phyloP scores from a whole-genome alignment of 2,888 invertebrate genomes.

The Tethea ocularis region DNA sequence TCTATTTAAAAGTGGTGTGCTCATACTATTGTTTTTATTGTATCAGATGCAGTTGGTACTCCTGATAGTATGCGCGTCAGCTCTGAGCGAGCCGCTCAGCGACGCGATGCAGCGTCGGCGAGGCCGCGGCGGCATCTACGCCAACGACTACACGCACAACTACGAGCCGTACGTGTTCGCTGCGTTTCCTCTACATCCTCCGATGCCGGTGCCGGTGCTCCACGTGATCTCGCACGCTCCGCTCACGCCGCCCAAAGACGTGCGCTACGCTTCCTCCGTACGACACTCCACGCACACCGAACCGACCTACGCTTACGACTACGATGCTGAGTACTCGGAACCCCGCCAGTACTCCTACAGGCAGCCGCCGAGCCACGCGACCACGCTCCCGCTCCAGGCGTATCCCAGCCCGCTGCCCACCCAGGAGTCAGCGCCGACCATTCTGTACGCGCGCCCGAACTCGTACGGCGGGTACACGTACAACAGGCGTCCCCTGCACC shows the following conservation, averaged over 20 bases:
- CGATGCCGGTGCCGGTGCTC: slow-evolving; percentile 62
- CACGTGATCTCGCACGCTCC: slow-evolving; percentile 54
- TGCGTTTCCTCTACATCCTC: slow-evolving; percentile 64
- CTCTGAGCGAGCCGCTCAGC: slow-evolving; percentile 38
- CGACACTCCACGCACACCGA: slow-evolving; percentile 34
- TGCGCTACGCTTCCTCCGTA: slow-evolving; percentile 36
- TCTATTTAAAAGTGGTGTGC: too few species aligned
- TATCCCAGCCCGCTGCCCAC: slow-evolving; percentile 28
- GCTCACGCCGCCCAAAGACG: slow-evolving; percentile 24
- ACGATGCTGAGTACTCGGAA: slow-evolving; percentile 17
- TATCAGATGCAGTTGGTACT: slow-evolving; percentile 50
- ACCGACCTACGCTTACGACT: slow-evolving; percentile 19
- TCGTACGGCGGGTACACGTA: slow-evolving; percentile 66
- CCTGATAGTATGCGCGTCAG: slow-evolving; percentile 37
- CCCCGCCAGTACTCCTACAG: slow-evolving; percentile 19
- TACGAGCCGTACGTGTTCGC: slow-evolving; percentile 63
- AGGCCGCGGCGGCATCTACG: slow-evolving; percentile 45
- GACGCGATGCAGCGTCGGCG: slow-evolving; percentile 44
- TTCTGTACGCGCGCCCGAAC: slow-evolving; percentile 68
- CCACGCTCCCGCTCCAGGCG: slow-evolving; percentile 15
- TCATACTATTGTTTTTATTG: slow-evolving; percentile 16
- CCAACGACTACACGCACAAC: slow-evolving; percentile 44
- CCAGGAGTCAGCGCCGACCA: slow-evolving; percentile 41
- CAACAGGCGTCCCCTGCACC: slow-evolving; percentile 41
- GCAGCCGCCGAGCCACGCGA: slow-evolving; percentile 14